These are phyloP conservation scores for Stigmatopora nigra DNA, from an alignment of 2,113 vertebrate genomes.

Conservation along the genomic window DNA sequence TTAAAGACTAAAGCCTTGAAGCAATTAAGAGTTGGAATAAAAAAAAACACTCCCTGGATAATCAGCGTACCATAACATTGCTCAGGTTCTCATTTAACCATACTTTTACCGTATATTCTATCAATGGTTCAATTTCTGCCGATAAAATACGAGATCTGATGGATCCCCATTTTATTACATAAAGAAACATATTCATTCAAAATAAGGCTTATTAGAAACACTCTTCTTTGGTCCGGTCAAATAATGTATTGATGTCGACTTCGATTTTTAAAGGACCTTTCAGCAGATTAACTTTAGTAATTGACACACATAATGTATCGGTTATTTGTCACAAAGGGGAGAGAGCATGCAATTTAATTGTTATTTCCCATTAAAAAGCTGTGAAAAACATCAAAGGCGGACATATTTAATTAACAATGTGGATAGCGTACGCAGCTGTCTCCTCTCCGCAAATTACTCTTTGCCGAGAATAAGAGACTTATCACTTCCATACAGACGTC, in stretches of 20 bases:
- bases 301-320: slow-evolving; percentile 52
- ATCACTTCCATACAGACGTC: slow-evolving; percentile 69
- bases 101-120: background rate
- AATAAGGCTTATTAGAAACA: too few species aligned
- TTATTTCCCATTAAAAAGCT: slow-evolving; percentile 65
- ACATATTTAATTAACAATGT: slow-evolving; percentile 76
- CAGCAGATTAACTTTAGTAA: slow-evolving; percentile 46
- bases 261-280: slow-evolving; percentile 40
- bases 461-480: slow-evolving; percentile 71
- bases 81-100: slow-evolving; percentile 43
- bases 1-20: slow-evolving; percentile 51
- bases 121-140: too few species aligned
- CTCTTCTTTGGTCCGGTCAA: too few species aligned
- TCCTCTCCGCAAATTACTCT: slow-evolving; percentile 69
- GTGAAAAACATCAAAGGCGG: slow-evolving; percentile 71
- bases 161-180: too few species aligned
- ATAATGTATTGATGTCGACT: too few species aligned
- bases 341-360: slow-evolving; percentile 62
- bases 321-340: slow-evolving; percentile 43
- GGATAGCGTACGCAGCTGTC: slow-evolving; percentile 65
- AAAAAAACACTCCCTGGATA: slow-evolving; percentile 58
- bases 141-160: too few species aligned
- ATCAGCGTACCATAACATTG: slow-evolving; percentile 57
- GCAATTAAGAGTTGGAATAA: slow-evolving; percentile 56
- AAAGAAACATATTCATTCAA: too few species aligned